A percentile compares a stretch with the other conserved stretches of the same genome.
These are phyloP conservation scores for Ceratitis capitata DNA, from an alignment of 1,140 invertebrate genomes.

Conservation along the genomic window DNA sequence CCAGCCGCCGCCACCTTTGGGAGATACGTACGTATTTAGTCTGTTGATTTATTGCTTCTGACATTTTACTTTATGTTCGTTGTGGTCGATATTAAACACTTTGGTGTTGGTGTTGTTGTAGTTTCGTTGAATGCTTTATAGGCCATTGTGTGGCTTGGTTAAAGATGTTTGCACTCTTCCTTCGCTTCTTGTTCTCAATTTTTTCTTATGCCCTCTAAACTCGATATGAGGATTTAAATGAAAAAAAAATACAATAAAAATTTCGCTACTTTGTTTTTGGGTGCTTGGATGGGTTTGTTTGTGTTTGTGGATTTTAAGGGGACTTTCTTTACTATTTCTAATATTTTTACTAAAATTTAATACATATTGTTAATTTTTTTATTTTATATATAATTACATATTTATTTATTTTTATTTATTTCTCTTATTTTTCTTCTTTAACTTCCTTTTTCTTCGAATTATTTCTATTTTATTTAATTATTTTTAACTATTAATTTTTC, in stretches of 20 bases:
- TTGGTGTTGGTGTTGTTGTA: neutral
- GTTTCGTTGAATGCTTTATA: neutral
- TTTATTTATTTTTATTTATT: no score
- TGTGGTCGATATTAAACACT: slow-evolving; percentile 20
- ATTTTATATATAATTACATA: no score
- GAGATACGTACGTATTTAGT: neutral
- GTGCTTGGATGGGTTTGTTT: neutral
- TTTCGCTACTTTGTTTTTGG: neutral
- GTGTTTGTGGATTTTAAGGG: neutral
- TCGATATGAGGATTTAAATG: neutral
- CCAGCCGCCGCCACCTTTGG: neutral
- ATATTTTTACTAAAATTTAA: no score
- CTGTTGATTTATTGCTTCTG: slow-evolving; percentile 17
- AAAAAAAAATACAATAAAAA: no score
- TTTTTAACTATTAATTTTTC: no score
- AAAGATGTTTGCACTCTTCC: neutral
- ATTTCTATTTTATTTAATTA: no score
- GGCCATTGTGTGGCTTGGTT: neutral
- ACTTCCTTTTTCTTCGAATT: no score
- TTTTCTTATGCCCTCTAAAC: neutral
- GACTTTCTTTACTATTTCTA: no score
- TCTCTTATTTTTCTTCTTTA: no score
- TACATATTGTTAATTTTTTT: no score
- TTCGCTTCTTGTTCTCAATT: no score
- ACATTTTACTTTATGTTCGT: slow-evolving; percentile 1